Evolutionary conservation across 2,888 invertebrate species (phyloP).

Genomic region (Mylabris sibirica): DNA sequence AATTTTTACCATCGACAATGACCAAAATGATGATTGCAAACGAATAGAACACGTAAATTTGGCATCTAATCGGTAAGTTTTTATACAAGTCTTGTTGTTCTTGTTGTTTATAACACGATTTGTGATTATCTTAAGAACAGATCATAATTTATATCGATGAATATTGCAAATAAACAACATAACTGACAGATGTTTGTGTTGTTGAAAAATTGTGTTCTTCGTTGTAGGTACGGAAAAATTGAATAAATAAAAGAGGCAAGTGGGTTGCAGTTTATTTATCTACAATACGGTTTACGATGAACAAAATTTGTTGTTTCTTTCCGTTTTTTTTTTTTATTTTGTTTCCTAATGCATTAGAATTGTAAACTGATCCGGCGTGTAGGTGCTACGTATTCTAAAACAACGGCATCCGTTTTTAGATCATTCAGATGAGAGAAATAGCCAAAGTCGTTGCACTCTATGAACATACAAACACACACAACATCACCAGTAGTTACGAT

Average conservation of each 20-base stretch:
- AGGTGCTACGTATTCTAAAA: conserved; percentile 9
- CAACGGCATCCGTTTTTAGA: conserved; percentile 11
- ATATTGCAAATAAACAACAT: neutral
- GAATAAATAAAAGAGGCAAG: neutral
- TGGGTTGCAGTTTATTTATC: neutral
- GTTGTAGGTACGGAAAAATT: neutral
- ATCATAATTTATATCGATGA: neutral
- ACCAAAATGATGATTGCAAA: neutral
- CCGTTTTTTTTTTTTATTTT: neutral
- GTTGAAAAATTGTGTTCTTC: neutral
- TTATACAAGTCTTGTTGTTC: neutral
- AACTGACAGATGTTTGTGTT: neutral
- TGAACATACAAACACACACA: neutral
- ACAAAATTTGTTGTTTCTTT: neutral
- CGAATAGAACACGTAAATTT: neutral
- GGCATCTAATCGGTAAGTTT: conserved; percentile 1
- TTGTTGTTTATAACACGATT: neutral
- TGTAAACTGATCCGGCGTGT: neutral
- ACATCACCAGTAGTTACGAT: neutral
- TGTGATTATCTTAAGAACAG: neutral
- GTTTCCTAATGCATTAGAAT: neutral
- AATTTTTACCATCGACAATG: neutral
- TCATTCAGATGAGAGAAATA: conserved; percentile 13
- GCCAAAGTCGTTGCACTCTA: conserved; percentile 10
- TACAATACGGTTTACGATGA: neutral